These are phyloP conservation scores for Triplophysa bombifrons DNA, from an alignment of 2,797 vertebrate species.

Conservation along the genomic window DNA sequence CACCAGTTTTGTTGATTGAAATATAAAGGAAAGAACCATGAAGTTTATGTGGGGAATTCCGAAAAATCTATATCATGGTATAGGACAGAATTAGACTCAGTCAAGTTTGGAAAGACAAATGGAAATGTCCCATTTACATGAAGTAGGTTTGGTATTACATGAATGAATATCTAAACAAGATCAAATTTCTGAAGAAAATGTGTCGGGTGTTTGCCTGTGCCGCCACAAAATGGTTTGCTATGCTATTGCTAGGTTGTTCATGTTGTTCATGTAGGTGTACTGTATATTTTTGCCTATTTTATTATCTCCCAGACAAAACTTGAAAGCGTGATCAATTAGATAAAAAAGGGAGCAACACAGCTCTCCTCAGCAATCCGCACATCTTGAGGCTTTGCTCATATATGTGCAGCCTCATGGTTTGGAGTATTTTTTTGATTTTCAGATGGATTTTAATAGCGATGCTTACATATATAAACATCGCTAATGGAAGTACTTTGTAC, in stretches of 20 bases:
- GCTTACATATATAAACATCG: background rate
- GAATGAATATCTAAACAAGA: background rate
- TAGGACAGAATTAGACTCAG: background rate
- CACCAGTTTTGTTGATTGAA: conserved; percentile 7
- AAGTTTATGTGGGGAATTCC: conserved; percentile 27
- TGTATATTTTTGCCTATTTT: background rate
- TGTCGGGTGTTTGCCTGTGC: background rate
- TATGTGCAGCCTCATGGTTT: too few species aligned
- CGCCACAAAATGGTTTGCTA: background rate
- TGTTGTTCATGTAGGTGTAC: background rate
- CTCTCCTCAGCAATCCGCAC: background rate
- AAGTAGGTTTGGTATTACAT: background rate
- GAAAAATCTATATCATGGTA: background rate
- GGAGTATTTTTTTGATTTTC: too few species aligned
- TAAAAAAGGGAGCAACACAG: background rate
- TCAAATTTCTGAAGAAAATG: background rate
- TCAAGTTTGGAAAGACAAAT: background rate
- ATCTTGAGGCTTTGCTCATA: background rate
- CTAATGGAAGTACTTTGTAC: background rate
- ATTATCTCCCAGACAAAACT: background rate
- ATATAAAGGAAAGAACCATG: conserved; percentile 5
- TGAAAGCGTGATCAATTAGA: background rate
- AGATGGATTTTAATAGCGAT: background rate
- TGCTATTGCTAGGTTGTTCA: background rate
- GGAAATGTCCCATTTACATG: too few species aligned